Base-by-base conservation (phyloP, 2,797 vertebrate genomes). In the Pelodytes ibericus region DNA sequence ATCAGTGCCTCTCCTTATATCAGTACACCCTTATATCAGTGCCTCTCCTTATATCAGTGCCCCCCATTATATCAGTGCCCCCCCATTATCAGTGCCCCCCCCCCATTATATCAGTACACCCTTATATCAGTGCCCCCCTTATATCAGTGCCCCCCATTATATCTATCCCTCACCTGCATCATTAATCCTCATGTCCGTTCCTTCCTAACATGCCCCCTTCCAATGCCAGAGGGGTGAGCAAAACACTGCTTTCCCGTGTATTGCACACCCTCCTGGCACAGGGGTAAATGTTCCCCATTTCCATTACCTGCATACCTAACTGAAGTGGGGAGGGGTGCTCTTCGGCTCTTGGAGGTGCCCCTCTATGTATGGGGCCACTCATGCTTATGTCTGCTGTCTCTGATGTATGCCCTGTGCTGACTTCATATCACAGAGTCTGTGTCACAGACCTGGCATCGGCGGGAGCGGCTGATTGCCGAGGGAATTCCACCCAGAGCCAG, bases 401-500 rank as follows among this genome's bases (percentile, higher is more conserved):
- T 53, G 49, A 53, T 53, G 49, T 53, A 53, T 53, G 49, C 49
- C 49, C 49, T 53, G 49, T 53, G 49, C 49, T 53, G 49, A 53
- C 49, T 53, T 53, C 49, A 53, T 53, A 53, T 53, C 49, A 53
- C 49, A 53, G 49, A 53, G 49, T 53, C 49, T 53, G 49, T 53
- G 49, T 53, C 49, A 53, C 49, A 53, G 49, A 53, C 49, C 49
- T 53, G 49, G 49, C 49, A 53, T 53, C 49, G 49, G 49, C 49
- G 49, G 49, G 22, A 22, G 49, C 49, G 20, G 49, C 49, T 53
- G 49, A 53, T 53, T 53, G 49, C 49, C 49, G 49, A 53, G 49
- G 49, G 49, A 53, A 24, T 5, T 53, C 49, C 49, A 53, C 49
- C 49, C 11, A 53, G 49, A 53, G 49, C 49, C 49, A 53, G 49